A percentile compares a stretch with the other conserved stretches of the same genome.
Evolutionary conservation across 2,888 invertebrate genomes (phyloP).

Genomic region (Siphlonurus alternatus): DNA sequence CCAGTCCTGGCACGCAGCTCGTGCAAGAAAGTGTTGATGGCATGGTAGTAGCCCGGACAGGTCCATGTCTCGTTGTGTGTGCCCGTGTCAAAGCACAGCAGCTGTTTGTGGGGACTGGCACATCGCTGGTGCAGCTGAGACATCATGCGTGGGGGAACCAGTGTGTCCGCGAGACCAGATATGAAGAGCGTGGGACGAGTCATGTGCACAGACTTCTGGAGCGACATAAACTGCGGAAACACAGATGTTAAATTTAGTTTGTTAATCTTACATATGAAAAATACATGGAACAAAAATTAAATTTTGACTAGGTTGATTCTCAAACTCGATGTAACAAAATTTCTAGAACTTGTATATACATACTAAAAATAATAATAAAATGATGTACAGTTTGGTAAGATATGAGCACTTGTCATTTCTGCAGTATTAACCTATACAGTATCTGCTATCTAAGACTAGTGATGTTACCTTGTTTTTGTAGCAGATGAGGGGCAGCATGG

Average conservation of each 20-base stretch:
- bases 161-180: constrained; percentile 68
- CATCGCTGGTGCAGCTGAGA: constrained; percentile 57
- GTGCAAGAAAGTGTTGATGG: constrained; percentile 14
- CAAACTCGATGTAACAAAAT: too few relatives aligned
- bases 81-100: constrained; percentile 62
- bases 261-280: neutral
- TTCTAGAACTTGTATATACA: too few relatives aligned
- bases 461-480: constrained; percentile 94
- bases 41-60: constrained; percentile 51
- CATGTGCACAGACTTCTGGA: constrained; percentile 54
- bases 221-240: constrained; percentile 60
- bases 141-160: constrained; percentile 88
- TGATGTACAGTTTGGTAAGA: too few relatives aligned
- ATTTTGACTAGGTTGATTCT: neutral
- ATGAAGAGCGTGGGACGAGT: constrained; percentile 65
- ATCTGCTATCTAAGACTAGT: neutral
- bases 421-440: neutral
- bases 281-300: neutral
- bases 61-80: constrained; percentile 95
- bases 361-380: too few relatives aligned
- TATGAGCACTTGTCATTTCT: neutral
- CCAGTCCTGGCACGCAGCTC: constrained; percentile 5
- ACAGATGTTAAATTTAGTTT: constrained; percentile 21
- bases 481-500: constrained; percentile 62
- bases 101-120: constrained; percentile 55